phyloP scores from a whole-genome alignment of 2,797 vertebrate species.

The Triplophysa bombifrons region DNA sequence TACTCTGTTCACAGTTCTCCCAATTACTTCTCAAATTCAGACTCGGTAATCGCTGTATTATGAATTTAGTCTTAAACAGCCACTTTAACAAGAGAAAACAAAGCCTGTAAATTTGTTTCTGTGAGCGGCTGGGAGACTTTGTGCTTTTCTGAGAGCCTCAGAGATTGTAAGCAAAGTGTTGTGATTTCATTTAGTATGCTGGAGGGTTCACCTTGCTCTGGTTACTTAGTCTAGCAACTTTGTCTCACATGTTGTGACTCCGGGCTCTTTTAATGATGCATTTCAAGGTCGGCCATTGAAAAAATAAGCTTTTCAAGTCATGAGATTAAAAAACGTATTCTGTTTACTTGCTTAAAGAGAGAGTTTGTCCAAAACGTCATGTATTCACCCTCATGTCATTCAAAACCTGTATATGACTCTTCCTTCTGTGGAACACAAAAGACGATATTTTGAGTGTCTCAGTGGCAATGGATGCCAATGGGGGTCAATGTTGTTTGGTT shows the following conservation, averaged over 20 bases:
- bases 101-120: background rate
- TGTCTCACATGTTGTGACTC: slow-evolving; percentile 12
- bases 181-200: background rate
- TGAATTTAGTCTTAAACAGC: background rate
- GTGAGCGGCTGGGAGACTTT: background rate
- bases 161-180: slow-evolving; percentile 15
- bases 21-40: background rate
- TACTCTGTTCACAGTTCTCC: background rate
- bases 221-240: background rate
- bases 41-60: background rate
- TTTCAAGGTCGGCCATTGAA: background rate
- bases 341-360: background rate
- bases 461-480: too few species aligned
- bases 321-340: background rate
- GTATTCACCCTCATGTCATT: too few species aligned
- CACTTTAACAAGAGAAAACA: background rate
- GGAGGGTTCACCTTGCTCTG: slow-evolving; percentile 17
- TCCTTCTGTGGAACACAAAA: too few species aligned
- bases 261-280: background rate
- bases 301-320: background rate
- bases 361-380: too few species aligned
- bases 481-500: too few species aligned
- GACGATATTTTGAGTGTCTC: too few species aligned
- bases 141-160: background rate
- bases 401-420: too few species aligned